Evolutionary conservation across 2,797 vertebrate species (phyloP).

Genomic region (Discoglossus pictus): DNA sequence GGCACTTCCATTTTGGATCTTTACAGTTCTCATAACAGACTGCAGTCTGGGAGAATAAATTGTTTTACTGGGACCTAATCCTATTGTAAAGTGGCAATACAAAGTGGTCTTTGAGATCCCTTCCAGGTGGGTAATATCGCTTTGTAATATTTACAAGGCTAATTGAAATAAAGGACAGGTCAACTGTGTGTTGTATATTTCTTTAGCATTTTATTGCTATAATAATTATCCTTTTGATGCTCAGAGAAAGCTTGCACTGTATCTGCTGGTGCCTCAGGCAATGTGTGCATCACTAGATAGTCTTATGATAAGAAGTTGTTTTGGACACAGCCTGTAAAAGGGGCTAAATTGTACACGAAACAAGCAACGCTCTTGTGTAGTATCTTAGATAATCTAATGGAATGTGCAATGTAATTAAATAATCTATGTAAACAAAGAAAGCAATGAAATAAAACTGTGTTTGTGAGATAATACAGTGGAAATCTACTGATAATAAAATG

Average conservation of each 20-base stretch:
- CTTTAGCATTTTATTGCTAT: too few relatives aligned
- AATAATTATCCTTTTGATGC: slow-evolving; percentile 17
- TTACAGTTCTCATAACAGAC: too few relatives aligned
- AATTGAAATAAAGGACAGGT: too few relatives aligned
- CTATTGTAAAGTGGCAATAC: too few relatives aligned
- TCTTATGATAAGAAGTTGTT: slow-evolving; percentile 45
- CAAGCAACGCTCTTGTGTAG: slow-evolving; percentile 22
- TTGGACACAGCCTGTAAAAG: not conserved
- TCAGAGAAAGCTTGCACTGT: slow-evolving; percentile 19
- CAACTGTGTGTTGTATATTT: too few relatives aligned
- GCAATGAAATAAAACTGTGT: slow-evolving; percentile 1
- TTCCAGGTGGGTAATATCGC: too few relatives aligned
- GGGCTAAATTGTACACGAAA: slow-evolving; percentile 14
- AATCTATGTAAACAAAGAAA: slow-evolving; percentile 23
- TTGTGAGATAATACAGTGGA: not conserved
- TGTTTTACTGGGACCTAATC: too few relatives aligned
- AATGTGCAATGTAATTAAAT: slow-evolving; percentile 6
- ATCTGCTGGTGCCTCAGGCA: not conserved
- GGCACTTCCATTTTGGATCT: too few relatives aligned
- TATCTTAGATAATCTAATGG: slow-evolving; percentile 22
- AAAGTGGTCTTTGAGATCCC: too few relatives aligned
- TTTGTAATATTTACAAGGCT: too few relatives aligned
- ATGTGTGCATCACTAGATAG: slow-evolving; percentile 4
- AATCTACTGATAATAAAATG: not conserved
- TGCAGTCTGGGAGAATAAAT: too few relatives aligned